Conservation (phyloP, 2,797 vertebrate species). For the Pampus argenteus region DNA sequence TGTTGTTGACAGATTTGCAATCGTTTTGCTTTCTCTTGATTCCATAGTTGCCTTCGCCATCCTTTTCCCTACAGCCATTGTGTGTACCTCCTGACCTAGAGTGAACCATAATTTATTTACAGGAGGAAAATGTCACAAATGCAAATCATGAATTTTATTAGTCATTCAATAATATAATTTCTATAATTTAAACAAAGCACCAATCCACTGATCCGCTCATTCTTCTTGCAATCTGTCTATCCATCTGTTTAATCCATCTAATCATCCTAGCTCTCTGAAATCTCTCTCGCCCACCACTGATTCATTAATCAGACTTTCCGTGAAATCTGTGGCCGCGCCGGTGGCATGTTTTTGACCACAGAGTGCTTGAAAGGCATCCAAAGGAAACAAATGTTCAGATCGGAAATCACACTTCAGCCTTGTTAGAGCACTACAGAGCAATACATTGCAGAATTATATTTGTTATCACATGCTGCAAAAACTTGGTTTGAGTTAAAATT, state of each 20-base stretch:
- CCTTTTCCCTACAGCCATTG: constrained; percentile 4
- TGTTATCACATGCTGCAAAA: not conserved
- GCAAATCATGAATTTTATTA: constrained; percentile 7
- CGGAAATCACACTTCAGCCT: constrained; percentile 50
- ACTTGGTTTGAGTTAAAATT: not conserved
- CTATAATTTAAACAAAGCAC: constrained; percentile 52
- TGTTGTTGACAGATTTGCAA: constrained; percentile 57
- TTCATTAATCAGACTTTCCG: constrained; percentile 37
- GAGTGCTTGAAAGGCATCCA: constrained; percentile 14
- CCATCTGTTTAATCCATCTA: constrained; percentile 77
- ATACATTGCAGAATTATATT: too few species aligned
- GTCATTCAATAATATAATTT: constrained; percentile 14
- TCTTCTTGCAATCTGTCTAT: constrained; percentile 75
- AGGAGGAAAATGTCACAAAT: constrained; percentile 11
- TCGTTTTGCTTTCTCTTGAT: constrained; percentile 59
- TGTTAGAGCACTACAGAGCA: constrained; percentile 22
- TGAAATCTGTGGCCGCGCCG: constrained; percentile 20
- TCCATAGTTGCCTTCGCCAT: constrained; percentile 16
- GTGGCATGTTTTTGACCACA: constrained; percentile 66
- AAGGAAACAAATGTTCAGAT: constrained; percentile 57
- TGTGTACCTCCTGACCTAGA: not conserved
- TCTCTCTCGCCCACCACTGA: constrained; percentile 8
- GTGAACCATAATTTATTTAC: not conserved
- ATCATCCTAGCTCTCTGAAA: constrained; percentile 45
- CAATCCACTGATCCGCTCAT: constrained; percentile 61